phyloP scores from a whole-genome alignment of 2,888 invertebrate genomes.

The Oscheius sp. region DNA sequence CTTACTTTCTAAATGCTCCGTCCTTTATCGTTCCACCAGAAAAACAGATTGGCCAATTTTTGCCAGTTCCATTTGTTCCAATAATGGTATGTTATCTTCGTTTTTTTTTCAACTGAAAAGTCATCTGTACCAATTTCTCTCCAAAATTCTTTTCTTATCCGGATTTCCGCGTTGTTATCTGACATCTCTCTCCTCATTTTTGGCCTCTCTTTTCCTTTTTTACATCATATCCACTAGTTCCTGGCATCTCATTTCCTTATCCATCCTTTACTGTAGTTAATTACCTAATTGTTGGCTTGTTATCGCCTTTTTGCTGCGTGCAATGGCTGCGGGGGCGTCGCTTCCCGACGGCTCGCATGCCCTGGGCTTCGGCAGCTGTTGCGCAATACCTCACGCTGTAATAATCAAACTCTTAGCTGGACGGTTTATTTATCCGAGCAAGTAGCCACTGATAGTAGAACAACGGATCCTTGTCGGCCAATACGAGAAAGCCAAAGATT shows the following conservation, averaged over 20 bases:
- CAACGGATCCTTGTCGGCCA: no score
- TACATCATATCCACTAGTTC: neutral
- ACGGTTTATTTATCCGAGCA: constrained; percentile 33
- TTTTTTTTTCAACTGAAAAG: neutral
- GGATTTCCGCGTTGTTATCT: neutral
- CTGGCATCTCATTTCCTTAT: neutral
- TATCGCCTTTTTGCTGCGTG: constrained; percentile 29
- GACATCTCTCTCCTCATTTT: neutral
- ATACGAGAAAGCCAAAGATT: no score
- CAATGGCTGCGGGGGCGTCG: constrained; percentile 28
- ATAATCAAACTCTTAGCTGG: constrained; percentile 38
- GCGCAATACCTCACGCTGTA: constrained; percentile 35
- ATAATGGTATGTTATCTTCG: no score
- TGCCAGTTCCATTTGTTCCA: no score
- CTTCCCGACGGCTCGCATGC: constrained; percentile 31
- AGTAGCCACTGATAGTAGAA: neutral
- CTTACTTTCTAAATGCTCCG: no score
- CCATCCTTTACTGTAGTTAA: constrained; percentile 3
- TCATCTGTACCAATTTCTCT: neutral
- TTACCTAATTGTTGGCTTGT: constrained; percentile 23
- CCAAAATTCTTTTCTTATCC: neutral
- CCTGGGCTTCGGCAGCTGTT: constrained; percentile 33
- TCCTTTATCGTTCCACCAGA: neutral
- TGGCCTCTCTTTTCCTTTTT: neutral
- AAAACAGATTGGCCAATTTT: no score